Evolutionary conservation across 2,888 invertebrate species (phyloP).

Genomic region (Scotopteryx bipunctaria): DNA sequence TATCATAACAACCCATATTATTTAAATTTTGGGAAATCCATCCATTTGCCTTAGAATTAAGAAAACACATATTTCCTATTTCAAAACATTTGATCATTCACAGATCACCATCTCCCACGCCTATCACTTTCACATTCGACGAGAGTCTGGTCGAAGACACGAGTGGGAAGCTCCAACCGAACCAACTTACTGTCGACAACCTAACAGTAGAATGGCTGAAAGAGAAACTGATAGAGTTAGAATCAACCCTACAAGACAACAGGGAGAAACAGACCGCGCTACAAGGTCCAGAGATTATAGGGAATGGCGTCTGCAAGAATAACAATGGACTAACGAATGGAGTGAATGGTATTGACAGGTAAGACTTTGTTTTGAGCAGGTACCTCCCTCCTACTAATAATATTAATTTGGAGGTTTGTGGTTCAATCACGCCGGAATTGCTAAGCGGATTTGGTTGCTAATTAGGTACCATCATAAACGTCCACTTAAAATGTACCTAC

Average conservation of each 20-base stretch:
- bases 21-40: no score
- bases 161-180: slow-evolving; percentile 93
- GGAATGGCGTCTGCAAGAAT: slow-evolving; percentile 78
- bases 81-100: slow-evolving; percentile 12
- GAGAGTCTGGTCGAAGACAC: slow-evolving; percentile 94
- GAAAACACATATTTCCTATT: no score
- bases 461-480: no score
- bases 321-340: slow-evolving; percentile 80
- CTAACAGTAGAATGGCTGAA: slow-evolving; percentile 95
- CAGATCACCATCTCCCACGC: slow-evolving; percentile 91
- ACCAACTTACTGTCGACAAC: slow-evolving; percentile 95
- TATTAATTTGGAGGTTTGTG: no score
- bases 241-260: slow-evolving; percentile 89
- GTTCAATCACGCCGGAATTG: no score
- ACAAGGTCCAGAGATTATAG: slow-evolving; percentile 80
- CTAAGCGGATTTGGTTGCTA: no score
- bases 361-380: slow-evolving; percentile 24
- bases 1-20: no score
- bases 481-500: neutral
- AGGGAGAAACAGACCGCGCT: slow-evolving; percentile 87
- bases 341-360: slow-evolving; percentile 81
- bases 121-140: slow-evolving; percentile 92
- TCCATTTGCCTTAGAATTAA: no score
- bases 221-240: slow-evolving; percentile 90
- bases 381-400: no score